phyloP scores from a whole-genome alignment of 2,888 invertebrate species.

The Biston betularia region DNA sequence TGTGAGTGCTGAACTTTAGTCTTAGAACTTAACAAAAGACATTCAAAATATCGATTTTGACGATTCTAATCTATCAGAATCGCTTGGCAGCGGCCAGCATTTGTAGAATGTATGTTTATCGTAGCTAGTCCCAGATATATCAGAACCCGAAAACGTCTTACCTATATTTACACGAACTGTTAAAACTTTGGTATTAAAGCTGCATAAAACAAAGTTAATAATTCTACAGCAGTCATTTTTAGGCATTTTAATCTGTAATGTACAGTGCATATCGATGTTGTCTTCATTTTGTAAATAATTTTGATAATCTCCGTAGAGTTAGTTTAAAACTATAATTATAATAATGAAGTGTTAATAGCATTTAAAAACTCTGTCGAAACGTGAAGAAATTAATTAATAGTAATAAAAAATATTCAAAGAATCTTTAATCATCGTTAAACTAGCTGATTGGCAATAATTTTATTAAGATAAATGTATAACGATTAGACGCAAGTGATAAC shows the following conservation, averaged over 20 bases:
- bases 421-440: conserved; percentile 66
- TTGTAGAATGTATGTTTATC: conserved; percentile 37
- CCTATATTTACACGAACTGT: conserved; percentile 25
- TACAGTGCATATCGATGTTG: conserved; percentile 78
- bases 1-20: conserved; percentile 49
- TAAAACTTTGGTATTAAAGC: conserved; percentile 7
- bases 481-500: conserved; percentile 60
- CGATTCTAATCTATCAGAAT: conserved; percentile 32
- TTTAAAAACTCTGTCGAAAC: conserved; percentile 53
- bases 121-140: conserved; percentile 65
- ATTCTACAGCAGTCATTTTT: conserved; percentile 23
- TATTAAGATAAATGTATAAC: conserved; percentile 71
- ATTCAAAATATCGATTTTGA: conserved; percentile 37
- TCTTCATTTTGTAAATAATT: conserved; percentile 80
- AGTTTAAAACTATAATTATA: conserved; percentile 42
- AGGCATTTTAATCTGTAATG: conserved; percentile 66
- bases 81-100: conserved; percentile 9
- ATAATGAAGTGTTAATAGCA: conserved; percentile 56
- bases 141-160: conserved; percentile 53
- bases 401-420: conserved; percentile 59
- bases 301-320: conserved; percentile 64
- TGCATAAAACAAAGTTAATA: conserved; percentile 8
- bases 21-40: conserved; percentile 59
- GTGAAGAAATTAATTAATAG: conserved; percentile 60
- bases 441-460: conserved; percentile 81